A percentile compares a stretch with the other conserved stretches of the same genome.
These are phyloP conservation scores for Lacerta agilis DNA, from an alignment of 2,797 vertebrate species.

Conservation along the genomic window DNA sequence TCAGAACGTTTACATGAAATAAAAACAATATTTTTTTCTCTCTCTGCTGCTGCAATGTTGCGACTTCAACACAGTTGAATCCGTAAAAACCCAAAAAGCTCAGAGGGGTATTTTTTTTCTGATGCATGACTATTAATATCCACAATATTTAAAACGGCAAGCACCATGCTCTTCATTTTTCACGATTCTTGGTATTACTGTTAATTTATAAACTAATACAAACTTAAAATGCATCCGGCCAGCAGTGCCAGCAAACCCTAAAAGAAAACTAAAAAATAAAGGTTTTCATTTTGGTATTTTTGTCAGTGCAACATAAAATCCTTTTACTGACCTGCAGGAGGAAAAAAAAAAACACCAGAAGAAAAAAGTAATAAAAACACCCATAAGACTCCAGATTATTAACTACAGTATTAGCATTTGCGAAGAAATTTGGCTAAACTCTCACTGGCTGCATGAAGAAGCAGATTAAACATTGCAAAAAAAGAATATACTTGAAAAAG, in stretches of 20 bases:
- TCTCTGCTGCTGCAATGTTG: conserved; percentile 92
- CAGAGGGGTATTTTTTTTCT: conserved; percentile 68
- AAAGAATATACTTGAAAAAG: conserved; percentile 74
- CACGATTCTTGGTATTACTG: conserved; percentile 95
- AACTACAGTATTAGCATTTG: conserved; percentile 71
- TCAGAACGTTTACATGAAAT: conserved; percentile 94
- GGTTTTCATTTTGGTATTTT: conserved; percentile 96
- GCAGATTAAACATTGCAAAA: conserved; percentile 75
- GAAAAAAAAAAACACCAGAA: conserved; percentile 82
- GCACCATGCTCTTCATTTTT: conserved; percentile 96
- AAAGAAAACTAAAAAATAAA: conserved; percentile 83
- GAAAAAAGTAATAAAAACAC: conserved; percentile 80
- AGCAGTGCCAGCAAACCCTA: conserved; percentile 97
- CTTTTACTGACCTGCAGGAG: conserved; percentile 97
- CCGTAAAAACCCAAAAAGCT: conserved; percentile 91
- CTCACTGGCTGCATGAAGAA: conserved; percentile 69
- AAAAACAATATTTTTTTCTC: conserved; percentile 82
- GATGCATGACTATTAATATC: conserved; percentile 93
- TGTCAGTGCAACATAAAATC: conserved; percentile 93
- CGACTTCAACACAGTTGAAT: conserved; percentile 99
- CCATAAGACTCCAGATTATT: conserved; percentile 77
- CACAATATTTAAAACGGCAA: conserved; percentile 98
- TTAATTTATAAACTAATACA: conserved; percentile 98
- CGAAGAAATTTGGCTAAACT: conserved; percentile 73
- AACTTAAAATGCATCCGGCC: conserved; percentile 98